Base-by-base conservation (phyloP, 2,888 invertebrate genomes). In the Oconnorella tubifera region DNA sequence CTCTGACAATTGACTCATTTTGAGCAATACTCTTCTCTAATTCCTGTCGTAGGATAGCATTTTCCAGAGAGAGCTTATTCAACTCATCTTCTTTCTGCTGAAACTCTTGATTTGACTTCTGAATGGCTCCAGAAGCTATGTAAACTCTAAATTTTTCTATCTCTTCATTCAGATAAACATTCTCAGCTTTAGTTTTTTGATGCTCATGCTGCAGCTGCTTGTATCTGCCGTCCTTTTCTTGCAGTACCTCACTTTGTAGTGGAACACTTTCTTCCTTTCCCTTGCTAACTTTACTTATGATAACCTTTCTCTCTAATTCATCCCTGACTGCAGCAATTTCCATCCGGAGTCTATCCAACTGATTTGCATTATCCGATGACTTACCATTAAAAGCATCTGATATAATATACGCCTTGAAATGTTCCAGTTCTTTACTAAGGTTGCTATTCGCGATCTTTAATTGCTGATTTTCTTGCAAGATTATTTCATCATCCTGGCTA, bases 271-370 rank as follows among this genome's bases (percentile, higher is more conserved):
- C n/a, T n/a, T n/a, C n/a, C n/a, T n/a, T n/a, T n/a, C n/a, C n/a
- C n/a, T n/a, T n/a, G n/a, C n/a, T n/a, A n/a, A n/a, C n/a, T n/a
- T n/a, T n/a, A 40, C 19, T 10, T 19, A 14, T 19, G 10, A 40
- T 19, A 40, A 51, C 53, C 25, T 23, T 51, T 27, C 53, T 51
- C 53, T 51, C 53, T 25, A 51, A 51, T 23, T 51, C 53, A 51
- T 51, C 53, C 25, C 53, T 51, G 6, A 51, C 25, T 23, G 14
- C 40, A 40, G 40, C 40, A 40, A 40, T 40, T 19, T 40, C 40
- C 10, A 40, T 19, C 6, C 40, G 40, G 19, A 40, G 40, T 40
- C 40, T 40, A 6, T 6, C 6, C 40, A 40, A 14, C 40, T 40
- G 10, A 19, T 40, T 19, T 6, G 6, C n/a, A n/a, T n/a, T n/a